phyloP scores from a whole-genome alignment of 2,888 invertebrate genomes.

The Cylindroiulus punctatus region DNA sequence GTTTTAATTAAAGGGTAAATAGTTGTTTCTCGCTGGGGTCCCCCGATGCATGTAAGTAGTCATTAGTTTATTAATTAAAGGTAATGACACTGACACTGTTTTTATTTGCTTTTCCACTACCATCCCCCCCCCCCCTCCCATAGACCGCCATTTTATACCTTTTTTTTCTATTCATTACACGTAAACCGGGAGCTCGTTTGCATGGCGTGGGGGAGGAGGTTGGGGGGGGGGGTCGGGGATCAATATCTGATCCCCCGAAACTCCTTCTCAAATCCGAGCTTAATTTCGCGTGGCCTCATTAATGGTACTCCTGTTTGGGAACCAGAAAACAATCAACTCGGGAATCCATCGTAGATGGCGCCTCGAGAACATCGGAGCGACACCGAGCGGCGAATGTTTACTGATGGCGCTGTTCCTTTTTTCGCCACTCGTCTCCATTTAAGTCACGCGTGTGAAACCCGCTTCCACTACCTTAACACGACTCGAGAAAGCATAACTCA shows the following conservation, averaged over 20 bases:
- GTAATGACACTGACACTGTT: slow-evolving; percentile 48
- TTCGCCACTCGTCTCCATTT: too few species aligned
- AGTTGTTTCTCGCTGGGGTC: not conserved
- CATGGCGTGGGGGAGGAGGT: too few species aligned
- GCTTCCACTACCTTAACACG: too few species aligned
- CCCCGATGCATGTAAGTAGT: slow-evolving; percentile 19
- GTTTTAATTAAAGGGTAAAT: slow-evolving; percentile 32
- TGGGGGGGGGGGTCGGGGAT: not conserved
- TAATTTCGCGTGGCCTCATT: slow-evolving; percentile 10
- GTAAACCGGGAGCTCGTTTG: not conserved
- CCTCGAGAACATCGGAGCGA: too few species aligned
- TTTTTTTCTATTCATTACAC: not conserved
- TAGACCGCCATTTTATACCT: not conserved
- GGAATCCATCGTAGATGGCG: too few species aligned
- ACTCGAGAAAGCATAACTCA: too few species aligned
- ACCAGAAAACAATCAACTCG: too few species aligned
- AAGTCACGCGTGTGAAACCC: too few species aligned
- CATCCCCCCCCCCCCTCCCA: not conserved
- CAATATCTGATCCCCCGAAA: not conserved
- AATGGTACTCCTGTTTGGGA: not conserved
- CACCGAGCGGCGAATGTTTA: too few species aligned
- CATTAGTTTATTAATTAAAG: slow-evolving; percentile 49
- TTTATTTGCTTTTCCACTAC: slow-evolving; percentile 2
- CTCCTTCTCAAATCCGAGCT: not conserved
- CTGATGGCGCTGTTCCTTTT: too few species aligned